Conservation (phyloP, 1,140 invertebrate species). For the Luehdorfia chinensis region DNA sequence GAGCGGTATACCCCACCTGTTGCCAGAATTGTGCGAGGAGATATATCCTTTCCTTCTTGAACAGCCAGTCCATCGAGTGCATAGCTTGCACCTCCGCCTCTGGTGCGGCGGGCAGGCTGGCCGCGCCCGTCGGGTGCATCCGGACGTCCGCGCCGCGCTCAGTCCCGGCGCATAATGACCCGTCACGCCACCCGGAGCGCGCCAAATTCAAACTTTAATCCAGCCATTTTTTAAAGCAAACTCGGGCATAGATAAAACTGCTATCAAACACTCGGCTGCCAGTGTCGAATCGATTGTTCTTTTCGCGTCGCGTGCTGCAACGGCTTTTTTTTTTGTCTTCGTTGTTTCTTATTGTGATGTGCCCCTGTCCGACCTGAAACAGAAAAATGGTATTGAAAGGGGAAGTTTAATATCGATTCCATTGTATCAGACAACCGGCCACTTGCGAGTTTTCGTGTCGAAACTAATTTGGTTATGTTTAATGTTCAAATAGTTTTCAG, state of each 20-base stretch:
- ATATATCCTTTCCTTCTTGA: constrained; percentile 95
- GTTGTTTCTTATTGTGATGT: constrained; percentile 34
- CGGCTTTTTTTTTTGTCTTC: constrained; percentile 34
- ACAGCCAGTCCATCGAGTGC: constrained; percentile 96
- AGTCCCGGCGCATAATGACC: constrained; percentile 52
- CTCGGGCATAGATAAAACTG: no score
- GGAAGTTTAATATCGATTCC: constrained; percentile 63
- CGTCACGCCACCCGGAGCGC: constrained; percentile 33
- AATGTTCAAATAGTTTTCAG: constrained; percentile 40
- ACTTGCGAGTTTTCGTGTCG: constrained; percentile 63
- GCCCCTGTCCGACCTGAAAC: constrained; percentile 62
- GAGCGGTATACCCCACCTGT: constrained; percentile 80
- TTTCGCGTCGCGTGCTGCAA: constrained; percentile 54
- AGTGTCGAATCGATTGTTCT: constrained; percentile 40
- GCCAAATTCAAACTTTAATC: constrained; percentile 33
- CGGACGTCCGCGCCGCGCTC: constrained; percentile 69
- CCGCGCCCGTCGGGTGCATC: constrained; percentile 85
- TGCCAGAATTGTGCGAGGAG: constrained; percentile 95
- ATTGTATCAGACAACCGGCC: constrained; percentile 68
- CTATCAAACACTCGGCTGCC: constrained; percentile 23
- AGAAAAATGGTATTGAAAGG: constrained; percentile 64
- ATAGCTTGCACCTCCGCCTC: constrained; percentile 87
- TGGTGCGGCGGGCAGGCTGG: constrained; percentile 86
- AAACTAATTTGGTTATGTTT: constrained; percentile 70
- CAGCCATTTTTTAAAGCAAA: constrained; percentile 31